Percentiles rank a stretch among this genome's conserved stretches.
Conservation (phyloP, 2,797 vertebrate species). For the Falco rusticolus region DNA sequence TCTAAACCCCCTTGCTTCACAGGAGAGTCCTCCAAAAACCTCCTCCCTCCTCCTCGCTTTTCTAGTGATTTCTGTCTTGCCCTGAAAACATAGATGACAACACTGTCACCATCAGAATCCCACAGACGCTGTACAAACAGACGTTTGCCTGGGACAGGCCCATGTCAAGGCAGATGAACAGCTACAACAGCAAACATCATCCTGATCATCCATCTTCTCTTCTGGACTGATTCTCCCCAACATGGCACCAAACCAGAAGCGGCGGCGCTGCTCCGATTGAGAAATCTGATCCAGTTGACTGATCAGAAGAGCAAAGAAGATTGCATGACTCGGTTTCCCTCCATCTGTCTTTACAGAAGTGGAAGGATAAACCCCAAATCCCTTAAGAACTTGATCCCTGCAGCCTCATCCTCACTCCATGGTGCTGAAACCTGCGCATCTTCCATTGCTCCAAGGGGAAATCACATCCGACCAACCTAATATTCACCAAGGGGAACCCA, state of each 20-base stretch:
- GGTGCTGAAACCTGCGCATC: neutral
- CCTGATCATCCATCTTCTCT: neutral
- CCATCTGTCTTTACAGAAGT: neutral
- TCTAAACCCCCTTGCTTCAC: neutral
- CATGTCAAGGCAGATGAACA: neutral
- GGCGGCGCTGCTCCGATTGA: neutral
- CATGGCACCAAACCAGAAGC: neutral
- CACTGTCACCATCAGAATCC: neutral
- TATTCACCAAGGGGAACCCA: no score
- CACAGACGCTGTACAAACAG: neutral
- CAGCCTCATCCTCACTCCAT: neutral
- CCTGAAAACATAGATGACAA: neutral
- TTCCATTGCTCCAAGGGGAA: neutral
- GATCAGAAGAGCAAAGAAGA: neutral
- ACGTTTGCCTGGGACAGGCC: neutral
- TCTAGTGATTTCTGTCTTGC: neutral
- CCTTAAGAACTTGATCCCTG: neutral
- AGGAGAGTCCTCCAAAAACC: neutral
- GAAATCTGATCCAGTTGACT: neutral
- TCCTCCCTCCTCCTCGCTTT: neutral
- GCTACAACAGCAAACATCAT: neutral
- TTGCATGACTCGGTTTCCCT: neutral
- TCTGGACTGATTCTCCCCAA: neutral
- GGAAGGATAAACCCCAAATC: neutral
- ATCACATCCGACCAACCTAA: no score